Evolutionary conservation across 1,140 invertebrate species (phyloP).

Genomic region (Brachionus paranguensis): DNA sequence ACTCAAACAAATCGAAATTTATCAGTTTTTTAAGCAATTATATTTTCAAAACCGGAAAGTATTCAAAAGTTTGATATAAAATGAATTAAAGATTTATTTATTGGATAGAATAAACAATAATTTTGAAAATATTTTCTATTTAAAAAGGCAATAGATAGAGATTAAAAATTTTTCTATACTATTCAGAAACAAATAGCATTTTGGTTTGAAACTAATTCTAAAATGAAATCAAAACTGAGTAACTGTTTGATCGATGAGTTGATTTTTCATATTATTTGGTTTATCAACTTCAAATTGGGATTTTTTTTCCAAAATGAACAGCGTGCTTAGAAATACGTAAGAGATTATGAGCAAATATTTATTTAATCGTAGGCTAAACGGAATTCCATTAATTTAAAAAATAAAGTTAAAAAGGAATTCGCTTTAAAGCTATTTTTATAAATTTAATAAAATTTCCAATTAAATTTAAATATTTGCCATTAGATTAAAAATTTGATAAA

Average conservation of each 20-base stretch:
- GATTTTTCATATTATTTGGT: background rate
- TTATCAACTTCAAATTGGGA: background rate
- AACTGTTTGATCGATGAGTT: background rate
- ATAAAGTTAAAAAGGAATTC: background rate
- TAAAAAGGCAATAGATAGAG: background rate
- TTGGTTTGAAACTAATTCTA: background rate
- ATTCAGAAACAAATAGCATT: background rate
- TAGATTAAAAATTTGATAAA: background rate
- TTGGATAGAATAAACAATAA: background rate
- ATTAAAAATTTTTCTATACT: background rate
- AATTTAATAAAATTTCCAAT: background rate
- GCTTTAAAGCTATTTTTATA: background rate
- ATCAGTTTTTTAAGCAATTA: background rate
- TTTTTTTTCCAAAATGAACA: background rate
- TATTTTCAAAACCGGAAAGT: background rate
- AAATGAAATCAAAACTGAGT: background rate
- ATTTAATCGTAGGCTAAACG: background rate
- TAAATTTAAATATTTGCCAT: background rate
- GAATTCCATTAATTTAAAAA: background rate
- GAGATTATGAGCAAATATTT: background rate
- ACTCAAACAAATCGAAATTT: background rate
- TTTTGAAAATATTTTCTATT: background rate
- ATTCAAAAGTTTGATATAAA: background rate
- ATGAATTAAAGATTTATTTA: background rate
- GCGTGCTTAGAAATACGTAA: background rate